Evolutionary conservation across 2,113 vertebrate genomes (phyloP), one percentile per base, ranked within the genome.

Genomic region (Coryphaenoides rupestris): DNA sequence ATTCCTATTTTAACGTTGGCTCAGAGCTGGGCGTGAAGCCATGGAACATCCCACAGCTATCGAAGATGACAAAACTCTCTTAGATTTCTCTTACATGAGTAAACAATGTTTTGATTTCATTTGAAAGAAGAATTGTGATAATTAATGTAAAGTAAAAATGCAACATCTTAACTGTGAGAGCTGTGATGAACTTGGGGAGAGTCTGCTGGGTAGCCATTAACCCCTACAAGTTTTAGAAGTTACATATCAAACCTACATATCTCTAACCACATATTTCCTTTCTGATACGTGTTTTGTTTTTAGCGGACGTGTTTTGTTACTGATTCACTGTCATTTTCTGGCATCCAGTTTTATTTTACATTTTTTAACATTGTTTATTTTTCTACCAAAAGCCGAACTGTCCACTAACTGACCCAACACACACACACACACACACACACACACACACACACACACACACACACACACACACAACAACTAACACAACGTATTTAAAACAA

Each of bases 1-100:
- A 93, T 89, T 56, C 90, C 88, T 16, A 90, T 90, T 76, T 89
- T 90, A 55, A 92, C 80, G 68, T 86, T 87, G 19, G 82, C 78
- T 2, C 74, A 45, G 79, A 79, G 21, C 82, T 84, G 7, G 74
- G 80, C 50, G 66, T 74, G 59, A 83, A 66, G 4, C 63, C 60
- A 62, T 65, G 10, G 74, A 78, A 60, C 6, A 79, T 28, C 65
- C n/a, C 72, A 55, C 67, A 87, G 62, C 88, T 90, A 69, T 21
- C 19, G 74, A 63, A 68, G 3, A 68, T 68, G 2, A 66, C 16
- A 63, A 58, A n/a, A 2, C 22, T 56, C 10, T 23, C 52, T 54
- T 26, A 52, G 13, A 26, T 3, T 21, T 33, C 10, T 33, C 28
- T 10, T 7, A 12, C 13, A 12, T 40, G 9, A 40, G 33, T 10